Base-by-base conservation (phyloP, 2,113 vertebrate genomes). In the Marmota flaviventris region DNA sequence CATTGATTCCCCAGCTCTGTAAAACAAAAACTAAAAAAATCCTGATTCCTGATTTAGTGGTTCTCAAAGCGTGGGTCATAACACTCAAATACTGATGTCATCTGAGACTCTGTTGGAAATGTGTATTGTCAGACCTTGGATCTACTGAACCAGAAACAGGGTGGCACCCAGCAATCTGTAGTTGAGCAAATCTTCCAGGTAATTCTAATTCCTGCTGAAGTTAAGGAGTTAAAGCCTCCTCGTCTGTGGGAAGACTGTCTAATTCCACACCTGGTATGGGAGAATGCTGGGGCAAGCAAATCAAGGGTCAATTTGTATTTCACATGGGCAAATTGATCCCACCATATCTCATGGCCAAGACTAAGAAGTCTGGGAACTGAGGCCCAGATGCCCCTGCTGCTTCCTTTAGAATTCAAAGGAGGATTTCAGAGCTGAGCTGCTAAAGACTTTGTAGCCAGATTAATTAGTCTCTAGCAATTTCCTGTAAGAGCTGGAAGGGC, bases 401-500 rank as follows among this genome's bases (percentile, higher is more conserved):
- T 78, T 90, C 75, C 75, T 95, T 97, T 79, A 93, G 86, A 91
- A 96, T 94, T 97, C 79, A 93, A 95, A 95, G 76, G 73, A 51
- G 32, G 67, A 79, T 34, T 91, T 94, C 73, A 93, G 85, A 89
- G 61, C 76, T 56, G 67, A 96, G 73, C 91, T 96, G 89, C 96
- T 93, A 89, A 89, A 78, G 76, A 97, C 79, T 91, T 85, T 88
- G 61, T 24, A 96, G 92, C 83, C 56, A 61, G 63, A 81, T 95
- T 97, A 94, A 97, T 98, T 97, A 96, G 94, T 94, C 76, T 67
- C 70, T 39, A 73, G 79, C 85, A 91, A 89, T 97, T 97, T 97
- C 96, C 93, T 79, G 51, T 89, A 96, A 95, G 84, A 61, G 70
- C 51, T 87, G 91, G 85, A 97, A 97, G 78, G 32, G 85, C 56